phyloP scores from a whole-genome alignment of 2,888 invertebrate species.

The Flabesymbios commensalis region DNA sequence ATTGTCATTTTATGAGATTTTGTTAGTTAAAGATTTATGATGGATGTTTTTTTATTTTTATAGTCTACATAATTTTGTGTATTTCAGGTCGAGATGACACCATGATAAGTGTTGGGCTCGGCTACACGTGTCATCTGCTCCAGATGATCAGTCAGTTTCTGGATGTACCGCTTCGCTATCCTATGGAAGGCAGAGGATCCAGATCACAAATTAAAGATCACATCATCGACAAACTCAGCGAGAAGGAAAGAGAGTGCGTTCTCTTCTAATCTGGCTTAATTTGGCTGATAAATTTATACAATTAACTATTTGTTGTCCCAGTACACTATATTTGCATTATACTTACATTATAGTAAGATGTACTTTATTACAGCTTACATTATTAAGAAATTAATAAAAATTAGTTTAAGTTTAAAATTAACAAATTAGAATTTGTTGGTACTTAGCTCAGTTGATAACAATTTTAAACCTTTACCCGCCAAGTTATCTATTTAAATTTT shows the following conservation, averaged over 20 bases:
- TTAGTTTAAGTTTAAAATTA: not conserved
- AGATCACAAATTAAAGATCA: constrained; percentile 80
- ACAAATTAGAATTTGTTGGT: no score
- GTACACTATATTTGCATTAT: not conserved
- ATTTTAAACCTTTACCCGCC: no score
- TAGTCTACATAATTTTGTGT: no score
- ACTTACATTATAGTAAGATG: no score
- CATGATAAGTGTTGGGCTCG: constrained; percentile 82
- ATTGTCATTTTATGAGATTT: no score
- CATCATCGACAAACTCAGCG: constrained; percentile 72
- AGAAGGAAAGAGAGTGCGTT: constrained; percentile 65
- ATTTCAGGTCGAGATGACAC: constrained; percentile 69
- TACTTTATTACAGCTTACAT: not conserved
- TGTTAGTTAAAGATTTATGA: no score
- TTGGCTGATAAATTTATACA: not conserved
- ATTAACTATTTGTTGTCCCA: not conserved
- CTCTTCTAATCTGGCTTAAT: not conserved
- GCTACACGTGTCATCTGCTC: constrained; percentile 82
- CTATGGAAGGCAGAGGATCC: constrained; percentile 79
- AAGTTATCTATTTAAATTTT: no score
- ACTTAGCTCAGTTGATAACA: no score
- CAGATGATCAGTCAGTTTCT: constrained; percentile 81
- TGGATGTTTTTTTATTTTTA: no score
- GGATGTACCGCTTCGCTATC: constrained; percentile 84
- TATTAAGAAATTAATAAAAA: not conserved